Evolutionary conservation across 1,140 invertebrate genomes (phyloP), one percentile per base, ranked within the genome.

Genomic region (Anastrepha obliqua): DNA sequence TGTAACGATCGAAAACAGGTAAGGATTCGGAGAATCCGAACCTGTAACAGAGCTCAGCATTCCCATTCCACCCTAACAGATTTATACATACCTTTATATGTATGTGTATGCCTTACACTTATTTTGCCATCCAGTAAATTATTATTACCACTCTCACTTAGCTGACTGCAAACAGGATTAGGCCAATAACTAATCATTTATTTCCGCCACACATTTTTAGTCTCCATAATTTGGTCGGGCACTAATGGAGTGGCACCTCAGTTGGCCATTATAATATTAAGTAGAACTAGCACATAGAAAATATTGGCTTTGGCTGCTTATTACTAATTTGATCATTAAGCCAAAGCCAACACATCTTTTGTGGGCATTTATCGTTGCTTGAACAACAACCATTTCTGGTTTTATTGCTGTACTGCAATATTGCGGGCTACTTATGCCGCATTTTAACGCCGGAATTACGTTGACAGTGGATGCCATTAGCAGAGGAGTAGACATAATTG

Each of bases 181-280:
- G 44, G 42, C 15, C 67, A 47, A 74, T 74, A 74, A 74, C 44
- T 74, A 74, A 74, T 74, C 44, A 17, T 74, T 74, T 6, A 29
- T 39, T 44, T n/a, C 1, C 44, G 17, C 64, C 67, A 11, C 67
- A 11, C 17, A 74, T 44, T 44, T 74, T 17, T 15, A 11, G 51
- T 55, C 6, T 8, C 11, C 51, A 55, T 55, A 8, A 55, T 55
- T 55, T 55, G 2, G 6, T 13, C 2, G 39, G 64, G 8, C 29
- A 67, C 39, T 47, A 42, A 47, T 47, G 67, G 3, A 74, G 44
- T 42, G 67, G 13, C 39, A 47, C 67, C 39, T 17, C 67, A 39
- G 42, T 15, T 17, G 15, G 44, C 6, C 67, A 47, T 17, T 13
- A 42, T 74, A 47, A 15, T 47, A 15, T 13, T 47, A 6, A 39